These are phyloP conservation scores for Seira sanloemensis DNA, from an alignment of 2,888 invertebrate species.

Conservation along the genomic window DNA sequence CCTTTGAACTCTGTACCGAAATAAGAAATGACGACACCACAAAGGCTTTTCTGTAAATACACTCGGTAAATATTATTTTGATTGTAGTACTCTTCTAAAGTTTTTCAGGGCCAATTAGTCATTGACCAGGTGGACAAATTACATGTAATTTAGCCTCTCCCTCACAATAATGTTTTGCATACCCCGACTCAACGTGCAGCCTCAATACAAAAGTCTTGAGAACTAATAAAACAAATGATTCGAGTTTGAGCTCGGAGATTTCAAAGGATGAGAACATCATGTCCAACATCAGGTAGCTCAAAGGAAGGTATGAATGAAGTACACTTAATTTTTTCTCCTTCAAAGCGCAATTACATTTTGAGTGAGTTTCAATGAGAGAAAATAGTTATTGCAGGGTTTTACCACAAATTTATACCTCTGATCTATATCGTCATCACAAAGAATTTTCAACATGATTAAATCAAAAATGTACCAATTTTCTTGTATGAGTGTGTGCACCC, in stretches of 20 bases:
- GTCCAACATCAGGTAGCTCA: not conserved
- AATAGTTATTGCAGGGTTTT: slow-evolving; percentile 47
- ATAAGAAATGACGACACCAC: not conserved
- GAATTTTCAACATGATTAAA: slow-evolving; percentile 6
- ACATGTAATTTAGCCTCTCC: not conserved
- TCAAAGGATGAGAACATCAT: not conserved
- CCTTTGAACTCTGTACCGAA: not conserved
- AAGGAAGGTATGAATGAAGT: slow-evolving; percentile 11
- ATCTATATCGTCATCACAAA: slow-evolving; percentile 24
- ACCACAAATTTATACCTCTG: slow-evolving; percentile 54
- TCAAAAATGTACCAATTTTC: not conserved
- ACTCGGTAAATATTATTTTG: slow-evolving; percentile 3
- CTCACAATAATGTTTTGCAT: too few relatives aligned
- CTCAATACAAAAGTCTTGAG: too few relatives aligned
- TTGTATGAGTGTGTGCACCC: not conserved
- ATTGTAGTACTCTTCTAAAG: not conserved
- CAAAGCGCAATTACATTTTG: not conserved
- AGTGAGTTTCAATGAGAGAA: not conserved
- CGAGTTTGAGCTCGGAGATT: not conserved
- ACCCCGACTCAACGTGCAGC: too few relatives aligned
- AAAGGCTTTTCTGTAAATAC: not conserved
- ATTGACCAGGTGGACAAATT: slow-evolving; percentile 10
- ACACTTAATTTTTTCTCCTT: slow-evolving; percentile 9
- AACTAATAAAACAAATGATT: not conserved
- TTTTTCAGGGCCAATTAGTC: not conserved